These are phyloP conservation scores for Candoia aspera DNA, from an alignment of 2,113 vertebrate genomes.

Conservation along the genomic window DNA sequence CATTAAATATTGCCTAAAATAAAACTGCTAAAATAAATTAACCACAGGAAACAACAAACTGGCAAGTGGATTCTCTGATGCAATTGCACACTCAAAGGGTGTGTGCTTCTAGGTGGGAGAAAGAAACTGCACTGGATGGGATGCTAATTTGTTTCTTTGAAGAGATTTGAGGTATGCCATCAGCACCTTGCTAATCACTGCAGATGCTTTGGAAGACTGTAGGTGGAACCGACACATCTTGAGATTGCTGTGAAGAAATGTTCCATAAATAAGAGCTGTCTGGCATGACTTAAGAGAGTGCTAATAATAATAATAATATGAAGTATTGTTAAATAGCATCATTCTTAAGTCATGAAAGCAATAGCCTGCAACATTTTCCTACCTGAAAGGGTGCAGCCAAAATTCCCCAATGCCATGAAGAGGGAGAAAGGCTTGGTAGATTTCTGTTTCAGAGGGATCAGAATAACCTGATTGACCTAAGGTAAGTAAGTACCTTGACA, in stretches of 20 bases:
- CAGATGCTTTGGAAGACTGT: conserved; percentile 7
- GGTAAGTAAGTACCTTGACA: background rate
- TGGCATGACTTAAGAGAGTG: conserved; percentile 17
- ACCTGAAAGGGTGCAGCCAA: background rate
- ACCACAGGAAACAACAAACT: conserved; percentile 6
- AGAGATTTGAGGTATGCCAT: conserved; percentile 7
- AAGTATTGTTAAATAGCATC: background rate
- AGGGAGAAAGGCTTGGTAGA: background rate
- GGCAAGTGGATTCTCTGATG: background rate
- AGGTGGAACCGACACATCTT: background rate
- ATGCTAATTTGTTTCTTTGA: conserved; percentile 13
- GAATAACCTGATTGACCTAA: background rate
- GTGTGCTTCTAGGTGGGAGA: background rate
- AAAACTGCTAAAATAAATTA: conserved; percentile 8
- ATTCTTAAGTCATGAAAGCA: background rate
- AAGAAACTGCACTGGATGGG: background rate
- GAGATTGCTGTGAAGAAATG: background rate
- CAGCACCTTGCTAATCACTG: conserved; percentile 9
- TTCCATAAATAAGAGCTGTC: conserved; percentile 36
- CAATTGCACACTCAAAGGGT: background rate
- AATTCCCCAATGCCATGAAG: background rate
- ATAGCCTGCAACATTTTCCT: background rate
- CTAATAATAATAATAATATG: conserved; percentile 30
- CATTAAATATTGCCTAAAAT: conserved; percentile 39
- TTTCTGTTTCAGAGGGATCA: background rate